Conservation (phyloP, 2,797 vertebrate genomes). For the Novumbra hubbsi region DNA sequence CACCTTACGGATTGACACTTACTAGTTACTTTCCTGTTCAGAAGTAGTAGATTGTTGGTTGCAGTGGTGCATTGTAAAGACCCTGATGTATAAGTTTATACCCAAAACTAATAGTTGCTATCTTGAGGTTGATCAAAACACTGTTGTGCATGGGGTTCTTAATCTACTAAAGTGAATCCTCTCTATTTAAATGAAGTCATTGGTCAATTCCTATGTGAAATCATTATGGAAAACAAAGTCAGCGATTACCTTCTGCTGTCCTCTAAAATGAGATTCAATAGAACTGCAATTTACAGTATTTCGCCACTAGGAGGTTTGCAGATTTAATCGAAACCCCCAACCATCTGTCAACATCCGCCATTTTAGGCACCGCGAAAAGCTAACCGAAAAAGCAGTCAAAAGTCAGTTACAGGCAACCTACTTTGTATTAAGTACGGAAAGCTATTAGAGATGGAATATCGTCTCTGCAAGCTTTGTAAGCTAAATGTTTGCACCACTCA, state of each 20-base stretch:
- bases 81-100: not conserved
- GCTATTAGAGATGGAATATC: constrained; percentile 68
- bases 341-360: constrained; percentile 1
- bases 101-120: not conserved
- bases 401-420: not conserved
- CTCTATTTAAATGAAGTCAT: not conserved
- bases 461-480: constrained; percentile 94
- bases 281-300: not conserved
- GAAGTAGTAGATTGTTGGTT: not conserved
- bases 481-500: constrained; percentile 95
- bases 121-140: not conserved
- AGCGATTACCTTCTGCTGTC: not conserved
- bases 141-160: not conserved
- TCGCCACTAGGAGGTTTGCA: not conserved
- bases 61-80: not conserved
- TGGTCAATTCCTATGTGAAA: not conserved
- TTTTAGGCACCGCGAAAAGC: not conserved
- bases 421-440: not conserved
- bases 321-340: not conserved
- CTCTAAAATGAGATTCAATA: not conserved
- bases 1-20: not conserved
- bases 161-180: too few relatives aligned
- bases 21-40: not conserved
- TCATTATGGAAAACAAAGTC: not conserved
- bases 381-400: not conserved